Conservation (phyloP, 2,888 invertebrate genomes). For the Sepioteuthis lessoniana region DNA sequence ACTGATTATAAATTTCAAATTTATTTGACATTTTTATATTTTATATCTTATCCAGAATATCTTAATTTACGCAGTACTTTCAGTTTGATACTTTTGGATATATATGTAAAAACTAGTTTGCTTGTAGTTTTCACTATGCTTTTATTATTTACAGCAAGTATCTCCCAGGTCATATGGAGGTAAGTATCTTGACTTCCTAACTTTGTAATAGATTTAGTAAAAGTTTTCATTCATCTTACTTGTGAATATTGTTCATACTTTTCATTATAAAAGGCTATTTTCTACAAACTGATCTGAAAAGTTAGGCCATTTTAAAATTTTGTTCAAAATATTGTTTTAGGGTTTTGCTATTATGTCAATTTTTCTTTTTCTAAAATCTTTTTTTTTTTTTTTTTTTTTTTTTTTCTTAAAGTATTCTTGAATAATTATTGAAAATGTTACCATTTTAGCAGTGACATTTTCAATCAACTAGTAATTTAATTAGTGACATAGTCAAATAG, state of each 20-base stretch:
- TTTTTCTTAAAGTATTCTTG: too few relatives aligned
- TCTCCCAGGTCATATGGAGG: slow-evolving; percentile 48
- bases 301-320: neutral
- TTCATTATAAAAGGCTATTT: neutral
- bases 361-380: neutral
- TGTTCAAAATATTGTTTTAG: neutral
- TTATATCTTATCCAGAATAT: too few relatives aligned
- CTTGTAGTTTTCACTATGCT: neutral
- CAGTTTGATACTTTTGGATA: neutral
- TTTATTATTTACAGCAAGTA: slow-evolving; percentile 40
- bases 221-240: neutral
- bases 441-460: too few relatives aligned
- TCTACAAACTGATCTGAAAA: neutral
- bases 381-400: too few relatives aligned
- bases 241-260: neutral
- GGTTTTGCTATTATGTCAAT: neutral
- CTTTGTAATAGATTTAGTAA: neutral
- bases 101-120: neutral
- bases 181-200: slow-evolving; percentile 40
- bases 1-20: too few relatives aligned
- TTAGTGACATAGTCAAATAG: too few relatives aligned
- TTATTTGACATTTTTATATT: too few relatives aligned
- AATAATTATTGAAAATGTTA: too few relatives aligned
- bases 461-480: too few relatives aligned
- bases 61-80: too few relatives aligned